Evolutionary conservation across 1,140 invertebrate genomes (phyloP).

Genomic region (Caenorhabditis inopinata): DNA sequence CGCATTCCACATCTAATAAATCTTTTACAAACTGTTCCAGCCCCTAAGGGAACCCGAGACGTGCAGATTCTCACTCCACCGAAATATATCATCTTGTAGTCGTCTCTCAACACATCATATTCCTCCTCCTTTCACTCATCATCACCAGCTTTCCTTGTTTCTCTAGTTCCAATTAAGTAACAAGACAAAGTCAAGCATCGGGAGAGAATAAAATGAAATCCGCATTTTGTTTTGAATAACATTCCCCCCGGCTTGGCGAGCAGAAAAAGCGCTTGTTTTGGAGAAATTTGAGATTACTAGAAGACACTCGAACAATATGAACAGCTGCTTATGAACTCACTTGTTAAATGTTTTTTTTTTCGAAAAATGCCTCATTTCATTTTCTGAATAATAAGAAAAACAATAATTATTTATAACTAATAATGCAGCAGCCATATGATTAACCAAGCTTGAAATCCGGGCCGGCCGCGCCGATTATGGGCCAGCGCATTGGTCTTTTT

Average conservation of each 20-base stretch:
- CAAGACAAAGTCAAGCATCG: not conserved
- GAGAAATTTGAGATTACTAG: conserved; percentile 12
- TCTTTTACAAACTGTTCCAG: conserved; percentile 7
- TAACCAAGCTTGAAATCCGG: too few species aligned
- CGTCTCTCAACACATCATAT: not conserved
- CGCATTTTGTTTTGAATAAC: conserved; percentile 1
- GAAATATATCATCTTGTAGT: not conserved
- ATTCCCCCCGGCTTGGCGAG: not conserved
- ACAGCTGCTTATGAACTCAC: too few species aligned
- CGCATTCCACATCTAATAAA: conserved; percentile 23
- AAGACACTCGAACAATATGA: not conserved
- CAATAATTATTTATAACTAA: too few species aligned
- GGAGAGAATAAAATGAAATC: not conserved
- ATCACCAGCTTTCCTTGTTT: not conserved
- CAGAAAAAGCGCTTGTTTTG: conserved; percentile 5
- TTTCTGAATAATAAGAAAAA: too few species aligned
- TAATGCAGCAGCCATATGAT: too few species aligned
- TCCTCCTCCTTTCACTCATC: not conserved
- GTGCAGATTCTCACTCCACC: not conserved
- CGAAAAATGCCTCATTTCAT: too few species aligned
- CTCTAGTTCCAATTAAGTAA: not conserved
- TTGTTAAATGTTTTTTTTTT: too few species aligned
- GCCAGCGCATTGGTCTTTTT: too few species aligned
- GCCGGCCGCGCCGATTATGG: too few species aligned
- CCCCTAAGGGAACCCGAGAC: conserved; percentile 16